Percentiles rank a stretch among this genome's conserved stretches.
Evolutionary conservation across 2,797 vertebrate genomes (phyloP).

Genomic region (Syncerus caffer): DNA sequence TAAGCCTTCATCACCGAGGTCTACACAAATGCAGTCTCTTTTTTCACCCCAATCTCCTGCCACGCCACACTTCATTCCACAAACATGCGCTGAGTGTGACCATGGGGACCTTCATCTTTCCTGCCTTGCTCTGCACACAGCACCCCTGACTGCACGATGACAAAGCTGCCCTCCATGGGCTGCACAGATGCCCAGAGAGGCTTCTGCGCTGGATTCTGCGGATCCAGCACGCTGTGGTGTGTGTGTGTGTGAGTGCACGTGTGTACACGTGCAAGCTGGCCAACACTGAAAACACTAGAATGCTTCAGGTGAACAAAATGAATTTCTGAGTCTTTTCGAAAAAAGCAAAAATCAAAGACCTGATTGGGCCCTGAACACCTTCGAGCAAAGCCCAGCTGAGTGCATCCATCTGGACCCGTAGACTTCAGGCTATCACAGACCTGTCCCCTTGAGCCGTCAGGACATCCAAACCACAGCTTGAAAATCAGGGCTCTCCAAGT

Average conservation of each 20-base stretch:
- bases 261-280: background rate
- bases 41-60: rapidly evolving
- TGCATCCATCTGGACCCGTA: rapidly evolving
- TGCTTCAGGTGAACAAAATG: background rate
- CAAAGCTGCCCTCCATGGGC: rapidly evolving
- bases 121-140: background rate
- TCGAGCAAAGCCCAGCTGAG: background rate
- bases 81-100: rapidly evolving
- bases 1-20: background rate
- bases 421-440: background rate
- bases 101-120: rapidly evolving
- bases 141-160: rapidly evolving
- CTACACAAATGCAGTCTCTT: rapidly evolving
- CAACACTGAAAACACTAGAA: background rate
- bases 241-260: rapidly evolving
- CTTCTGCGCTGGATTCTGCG: background rate
- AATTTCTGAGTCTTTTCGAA: background rate
- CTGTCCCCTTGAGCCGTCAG: rapidly evolving
- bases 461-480: background rate
- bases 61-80: rapidly evolving
- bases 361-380: background rate
- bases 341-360: background rate
- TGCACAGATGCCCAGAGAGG: background rate
- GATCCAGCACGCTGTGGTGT: rapidly evolving
- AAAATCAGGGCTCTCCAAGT: too few relatives aligned